These are phyloP conservation scores for Laterallus jamaicensis DNA, from an alignment of 2,113 vertebrate genomes.

Conservation along the genomic window DNA sequence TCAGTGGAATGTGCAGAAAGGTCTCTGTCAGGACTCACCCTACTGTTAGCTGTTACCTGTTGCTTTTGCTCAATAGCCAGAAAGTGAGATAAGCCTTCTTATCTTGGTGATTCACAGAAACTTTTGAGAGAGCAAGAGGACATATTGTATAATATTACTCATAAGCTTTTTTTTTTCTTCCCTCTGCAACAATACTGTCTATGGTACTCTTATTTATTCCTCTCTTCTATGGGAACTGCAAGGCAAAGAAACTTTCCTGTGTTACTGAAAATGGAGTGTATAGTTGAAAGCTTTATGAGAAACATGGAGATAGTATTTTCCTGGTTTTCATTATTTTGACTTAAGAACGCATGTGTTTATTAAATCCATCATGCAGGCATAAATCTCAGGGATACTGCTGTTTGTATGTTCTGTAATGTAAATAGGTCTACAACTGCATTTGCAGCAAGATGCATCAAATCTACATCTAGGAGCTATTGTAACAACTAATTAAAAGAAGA, in stretches of 20 bases:
- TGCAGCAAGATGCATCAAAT: not conserved
- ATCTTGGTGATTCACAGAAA: not conserved
- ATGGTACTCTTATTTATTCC: not conserved
- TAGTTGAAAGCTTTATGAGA: not conserved
- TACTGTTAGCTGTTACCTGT: not conserved
- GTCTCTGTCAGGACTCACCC: fast-evolving
- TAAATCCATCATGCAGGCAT: not conserved
- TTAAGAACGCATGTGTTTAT: not conserved
- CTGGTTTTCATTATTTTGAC: not conserved
- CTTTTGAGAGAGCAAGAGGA: not conserved
- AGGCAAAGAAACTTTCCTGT: not conserved
- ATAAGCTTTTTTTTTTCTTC: not conserved
- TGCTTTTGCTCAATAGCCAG: not conserved
- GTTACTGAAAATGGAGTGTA: not conserved
- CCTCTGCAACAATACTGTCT: not conserved
- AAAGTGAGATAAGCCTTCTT: not conserved
- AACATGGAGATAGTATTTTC: not conserved
- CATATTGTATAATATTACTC: not conserved
- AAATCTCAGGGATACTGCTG: not conserved
- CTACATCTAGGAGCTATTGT: not conserved
- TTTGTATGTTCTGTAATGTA: not conserved
- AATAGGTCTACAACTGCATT: not conserved
- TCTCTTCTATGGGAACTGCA: not conserved
- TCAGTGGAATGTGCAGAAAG: not conserved
- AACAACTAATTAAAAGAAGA: not conserved